Percentiles rank a stretch among this genome's conserved stretches.
These are phyloP conservation scores for Caenorhabditis briggsae DNA, from an alignment of 1,140 invertebrate genomes.

Conservation along the genomic window DNA sequence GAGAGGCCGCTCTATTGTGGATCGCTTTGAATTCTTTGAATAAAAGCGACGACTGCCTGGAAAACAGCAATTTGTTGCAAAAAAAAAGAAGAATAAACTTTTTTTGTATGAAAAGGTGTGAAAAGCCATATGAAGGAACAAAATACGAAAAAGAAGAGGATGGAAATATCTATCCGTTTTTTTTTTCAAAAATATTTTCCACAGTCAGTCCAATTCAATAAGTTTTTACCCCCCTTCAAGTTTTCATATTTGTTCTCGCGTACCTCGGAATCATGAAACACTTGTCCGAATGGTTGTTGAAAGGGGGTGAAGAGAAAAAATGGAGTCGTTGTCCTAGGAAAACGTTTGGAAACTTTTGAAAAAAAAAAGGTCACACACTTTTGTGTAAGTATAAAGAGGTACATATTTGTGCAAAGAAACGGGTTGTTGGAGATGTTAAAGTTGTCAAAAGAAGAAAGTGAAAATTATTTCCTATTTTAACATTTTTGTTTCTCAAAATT, in stretches of 20 bases:
- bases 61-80: neutral
- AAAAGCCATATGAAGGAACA: slow-evolving; percentile 5
- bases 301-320: neutral
- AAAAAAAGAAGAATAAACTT: neutral
- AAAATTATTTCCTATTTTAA: slow-evolving; percentile 4
- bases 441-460: too few relatives aligned
- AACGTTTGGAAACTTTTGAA: slow-evolving; percentile 17
- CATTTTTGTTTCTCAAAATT: too few relatives aligned
- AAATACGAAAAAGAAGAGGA: neutral
- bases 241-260: slow-evolving; percentile 33
- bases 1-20: neutral
- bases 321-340: neutral
- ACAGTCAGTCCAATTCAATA: slow-evolving; percentile 23
- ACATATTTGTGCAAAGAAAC: slow-evolving; percentile 1
- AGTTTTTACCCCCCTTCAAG: slow-evolving; percentile 5
- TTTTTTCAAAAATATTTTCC: neutral
- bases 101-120: neutral
- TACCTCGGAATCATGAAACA: slow-evolving; percentile 53
- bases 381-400: slow-evolving; percentile 1
- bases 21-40: neutral
- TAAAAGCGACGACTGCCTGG: neutral
- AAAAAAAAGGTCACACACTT: slow-evolving; percentile 20
- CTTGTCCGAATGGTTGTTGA: slow-evolving; percentile 36
- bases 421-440: neutral
- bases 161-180: neutral